Percentiles rank a stretch among this genome's conserved stretches.
Evolutionary conservation across 2,797 vertebrate genomes (phyloP).

Genomic region (Hydrolagus colliei): DNA sequence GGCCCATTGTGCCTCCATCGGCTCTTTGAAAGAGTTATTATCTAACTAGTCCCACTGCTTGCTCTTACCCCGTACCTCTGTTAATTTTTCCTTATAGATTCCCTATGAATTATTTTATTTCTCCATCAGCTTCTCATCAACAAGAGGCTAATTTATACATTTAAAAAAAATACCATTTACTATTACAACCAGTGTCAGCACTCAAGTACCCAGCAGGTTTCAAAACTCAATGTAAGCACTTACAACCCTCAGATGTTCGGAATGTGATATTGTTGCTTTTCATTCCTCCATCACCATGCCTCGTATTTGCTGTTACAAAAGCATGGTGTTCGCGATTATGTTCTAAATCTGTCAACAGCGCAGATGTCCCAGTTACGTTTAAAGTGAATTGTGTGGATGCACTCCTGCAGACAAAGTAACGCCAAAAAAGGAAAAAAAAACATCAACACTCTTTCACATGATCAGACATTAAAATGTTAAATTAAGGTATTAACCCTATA

Average conservation of each 20-base stretch:
- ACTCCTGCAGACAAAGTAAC: constrained; percentile 60
- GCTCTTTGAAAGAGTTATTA: background rate
- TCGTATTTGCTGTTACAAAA: constrained; percentile 80
- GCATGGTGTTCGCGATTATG: constrained; percentile 68
- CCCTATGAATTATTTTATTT: background rate
- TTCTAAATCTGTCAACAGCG: constrained; percentile 72
- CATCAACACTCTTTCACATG: background rate
- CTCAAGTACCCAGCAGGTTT: background rate
- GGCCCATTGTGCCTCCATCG: no score
- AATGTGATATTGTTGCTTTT: constrained; percentile 68
- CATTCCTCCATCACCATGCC: constrained; percentile 75
- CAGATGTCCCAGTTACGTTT: constrained; percentile 70
- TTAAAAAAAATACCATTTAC: no score
- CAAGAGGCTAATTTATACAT: background rate
- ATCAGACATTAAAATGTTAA: background rate
- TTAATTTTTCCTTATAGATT: no score
- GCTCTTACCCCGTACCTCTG: background rate
- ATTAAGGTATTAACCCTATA: background rate
- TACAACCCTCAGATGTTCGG: constrained; percentile 73
- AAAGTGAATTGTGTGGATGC: constrained; percentile 59
- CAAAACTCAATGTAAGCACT: constrained; percentile 30
- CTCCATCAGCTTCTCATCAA: background rate
- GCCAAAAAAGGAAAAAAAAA: background rate
- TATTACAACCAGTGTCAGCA: no score
- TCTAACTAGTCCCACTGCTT: background rate